phyloP scores from a whole-genome alignment of 2,113 vertebrate species.

The Melanerpes formicivorus region DNA sequence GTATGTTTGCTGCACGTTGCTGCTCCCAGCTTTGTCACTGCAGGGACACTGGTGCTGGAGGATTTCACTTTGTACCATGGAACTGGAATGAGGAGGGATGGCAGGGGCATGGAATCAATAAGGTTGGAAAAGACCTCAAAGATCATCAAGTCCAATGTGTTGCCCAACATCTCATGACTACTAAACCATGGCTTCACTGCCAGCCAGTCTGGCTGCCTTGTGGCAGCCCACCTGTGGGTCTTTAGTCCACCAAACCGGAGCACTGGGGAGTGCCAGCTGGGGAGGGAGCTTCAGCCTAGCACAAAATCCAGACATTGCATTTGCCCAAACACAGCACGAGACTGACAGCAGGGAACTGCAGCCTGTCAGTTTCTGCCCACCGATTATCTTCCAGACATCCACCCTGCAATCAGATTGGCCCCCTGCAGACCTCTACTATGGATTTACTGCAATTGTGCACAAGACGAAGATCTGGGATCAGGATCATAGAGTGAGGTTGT shows the following conservation, averaged over 20 bases:
- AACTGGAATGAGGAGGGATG: background rate
- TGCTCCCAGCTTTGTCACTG: background rate
- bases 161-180: too few relatives aligned
- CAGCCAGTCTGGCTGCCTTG: background rate
- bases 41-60: background rate
- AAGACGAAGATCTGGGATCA: background rate
- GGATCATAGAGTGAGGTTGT: background rate
- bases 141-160: too few relatives aligned
- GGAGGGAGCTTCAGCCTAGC: background rate
- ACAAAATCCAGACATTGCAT: background rate
- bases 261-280: background rate
- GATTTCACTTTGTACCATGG: background rate
- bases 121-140: too few relatives aligned
- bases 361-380: background rate
- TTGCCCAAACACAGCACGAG: background rate
- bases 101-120: background rate
- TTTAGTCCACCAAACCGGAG: background rate
- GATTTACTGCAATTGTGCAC: background rate
- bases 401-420: background rate
- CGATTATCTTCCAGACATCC: background rate
- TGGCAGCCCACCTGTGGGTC: background rate
- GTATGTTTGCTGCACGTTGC: background rate
- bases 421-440: background rate
- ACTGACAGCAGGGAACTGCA: background rate
- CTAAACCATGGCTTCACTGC: too few relatives aligned